A percentile compares a stretch with the other conserved stretches of the same genome.
phyloP scores from a whole-genome alignment of 2,113 vertebrate species.

The Carlito syrichta region DNA sequence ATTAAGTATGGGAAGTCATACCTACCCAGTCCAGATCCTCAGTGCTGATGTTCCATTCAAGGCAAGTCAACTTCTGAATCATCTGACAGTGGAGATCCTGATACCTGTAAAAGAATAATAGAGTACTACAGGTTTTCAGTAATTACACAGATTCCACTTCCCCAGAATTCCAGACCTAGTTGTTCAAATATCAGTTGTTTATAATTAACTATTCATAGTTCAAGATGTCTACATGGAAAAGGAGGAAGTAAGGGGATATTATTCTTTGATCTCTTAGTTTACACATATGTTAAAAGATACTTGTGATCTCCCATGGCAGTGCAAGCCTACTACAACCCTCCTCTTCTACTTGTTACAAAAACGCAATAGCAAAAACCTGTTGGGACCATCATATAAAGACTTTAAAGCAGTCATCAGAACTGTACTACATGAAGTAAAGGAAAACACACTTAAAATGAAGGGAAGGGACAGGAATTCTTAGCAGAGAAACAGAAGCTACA shows the following conservation, averaged over 20 bases:
- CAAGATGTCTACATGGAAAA: background rate
- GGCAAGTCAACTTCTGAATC: conserved; percentile 74
- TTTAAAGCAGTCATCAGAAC: background rate
- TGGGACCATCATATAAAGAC: background rate
- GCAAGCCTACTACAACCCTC: background rate
- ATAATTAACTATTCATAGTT: background rate
- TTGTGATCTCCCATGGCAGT: background rate
- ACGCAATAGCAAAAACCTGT: background rate
- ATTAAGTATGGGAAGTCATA: conserved; percentile 2
- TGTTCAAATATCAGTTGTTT: background rate
- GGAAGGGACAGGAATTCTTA: background rate
- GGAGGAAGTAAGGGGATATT: background rate
- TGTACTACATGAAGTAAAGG: background rate
- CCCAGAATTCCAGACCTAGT: background rate
- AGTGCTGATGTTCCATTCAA: conserved; percentile 73
- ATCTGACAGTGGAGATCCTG: conserved; percentile 65
- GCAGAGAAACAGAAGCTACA: background rate
- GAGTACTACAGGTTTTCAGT: background rate
- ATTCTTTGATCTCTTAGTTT: background rate
- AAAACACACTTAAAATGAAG: background rate
- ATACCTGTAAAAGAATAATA: conserved; percentile 68
- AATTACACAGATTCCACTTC: background rate
- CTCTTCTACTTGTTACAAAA: background rate
- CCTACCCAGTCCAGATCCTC: conserved; percentile 50
- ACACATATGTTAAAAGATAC: background rate